Percentiles rank a stretch among this genome's conserved stretches.
Evolutionary conservation across 2,797 vertebrate species (phyloP).

Genomic region (Sylvia borin): DNA sequence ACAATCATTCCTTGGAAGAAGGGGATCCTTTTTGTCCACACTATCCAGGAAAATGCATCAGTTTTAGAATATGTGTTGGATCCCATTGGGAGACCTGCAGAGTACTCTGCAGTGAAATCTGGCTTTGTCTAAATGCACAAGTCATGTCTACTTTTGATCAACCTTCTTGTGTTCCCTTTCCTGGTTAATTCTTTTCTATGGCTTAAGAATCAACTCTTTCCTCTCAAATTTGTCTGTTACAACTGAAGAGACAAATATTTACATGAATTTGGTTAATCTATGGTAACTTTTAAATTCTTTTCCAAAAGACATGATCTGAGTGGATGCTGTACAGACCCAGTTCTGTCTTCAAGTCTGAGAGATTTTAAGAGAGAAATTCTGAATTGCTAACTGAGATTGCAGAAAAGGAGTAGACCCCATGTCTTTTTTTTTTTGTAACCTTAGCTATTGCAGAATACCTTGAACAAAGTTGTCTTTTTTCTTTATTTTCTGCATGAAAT

Average conservation of each 20-base stretch:
- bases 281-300: neutral
- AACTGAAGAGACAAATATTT: neutral
- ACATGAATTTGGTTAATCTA: neutral
- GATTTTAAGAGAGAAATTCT: neutral
- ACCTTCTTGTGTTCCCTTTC: neutral
- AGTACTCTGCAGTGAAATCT: neutral
- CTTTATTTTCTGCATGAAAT: neutral
- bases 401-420: accelerated
- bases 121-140: neutral
- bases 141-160: neutral
- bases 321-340: neutral
- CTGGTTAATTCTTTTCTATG: neutral
- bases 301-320: neutral
- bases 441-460: neutral
- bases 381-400: neutral
- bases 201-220: neutral
- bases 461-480: neutral
- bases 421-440: neutral
- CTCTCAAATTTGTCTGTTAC: neutral
- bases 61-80: neutral
- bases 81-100: neutral
- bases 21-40: neutral
- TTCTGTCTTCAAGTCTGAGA: neutral
- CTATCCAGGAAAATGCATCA: neutral
- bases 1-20: neutral